Conservation (phyloP, 2,888 invertebrate genomes). For the Sarcophaga caerulescens region DNA sequence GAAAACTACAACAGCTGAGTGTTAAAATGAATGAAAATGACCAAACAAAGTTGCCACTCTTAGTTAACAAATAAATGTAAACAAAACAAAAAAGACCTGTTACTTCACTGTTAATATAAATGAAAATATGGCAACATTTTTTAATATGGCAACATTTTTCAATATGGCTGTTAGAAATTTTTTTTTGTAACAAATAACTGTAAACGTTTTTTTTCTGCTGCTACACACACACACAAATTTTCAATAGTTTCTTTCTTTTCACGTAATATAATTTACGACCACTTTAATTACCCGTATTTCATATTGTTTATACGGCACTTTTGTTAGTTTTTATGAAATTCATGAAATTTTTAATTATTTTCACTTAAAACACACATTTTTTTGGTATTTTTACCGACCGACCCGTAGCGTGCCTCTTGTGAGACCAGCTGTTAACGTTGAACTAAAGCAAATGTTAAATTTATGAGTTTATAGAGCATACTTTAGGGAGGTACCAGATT, state of each 20-base stretch:
- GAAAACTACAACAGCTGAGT: conserved; percentile 38
- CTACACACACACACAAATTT: neutral
- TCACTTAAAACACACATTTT: conserved; percentile 11
- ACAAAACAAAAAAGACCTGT: conserved; percentile 50
- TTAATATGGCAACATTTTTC: neutral
- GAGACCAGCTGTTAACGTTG: conserved; percentile 43
- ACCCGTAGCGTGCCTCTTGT: conserved; percentile 17
- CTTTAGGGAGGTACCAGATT: neutral
- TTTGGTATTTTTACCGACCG: conserved; percentile 6
- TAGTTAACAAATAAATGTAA: neutral
- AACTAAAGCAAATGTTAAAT: conserved; percentile 18
- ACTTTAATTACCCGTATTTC: neutral
- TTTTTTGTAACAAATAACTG: conserved; percentile 25
- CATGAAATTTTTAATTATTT: neutral
- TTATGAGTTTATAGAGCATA: neutral
- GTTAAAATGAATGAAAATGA: neutral
- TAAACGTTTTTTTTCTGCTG: neutral
- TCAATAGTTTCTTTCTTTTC: neutral
- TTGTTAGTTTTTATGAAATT: neutral
- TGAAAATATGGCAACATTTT: neutral
- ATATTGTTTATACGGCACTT: neutral
- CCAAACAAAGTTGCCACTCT: conserved; percentile 12
- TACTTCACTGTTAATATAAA: conserved; percentile 41
- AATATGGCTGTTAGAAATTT: neutral
- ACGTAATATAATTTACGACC: neutral